Conservation (phyloP, 1,140 invertebrate genomes). For the Papilio dardanus region DNA sequence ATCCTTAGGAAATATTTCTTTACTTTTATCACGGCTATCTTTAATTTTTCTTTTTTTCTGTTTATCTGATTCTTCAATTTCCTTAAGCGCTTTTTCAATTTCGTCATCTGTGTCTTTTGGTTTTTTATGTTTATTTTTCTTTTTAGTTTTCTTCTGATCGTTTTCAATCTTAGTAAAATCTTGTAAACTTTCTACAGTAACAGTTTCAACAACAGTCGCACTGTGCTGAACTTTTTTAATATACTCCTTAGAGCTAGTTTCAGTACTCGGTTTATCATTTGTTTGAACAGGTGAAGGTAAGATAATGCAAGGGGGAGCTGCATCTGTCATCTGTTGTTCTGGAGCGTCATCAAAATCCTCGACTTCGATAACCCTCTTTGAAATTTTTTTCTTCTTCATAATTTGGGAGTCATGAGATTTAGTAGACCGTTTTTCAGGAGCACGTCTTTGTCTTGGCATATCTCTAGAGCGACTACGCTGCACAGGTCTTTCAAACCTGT, state of each 20-base stretch:
- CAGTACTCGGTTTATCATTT: constrained; percentile 38
- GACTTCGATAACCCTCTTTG: constrained; percentile 73
- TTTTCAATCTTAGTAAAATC: constrained; percentile 37
- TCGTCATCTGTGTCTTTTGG: constrained; percentile 77
- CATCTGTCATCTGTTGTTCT: constrained; percentile 45
- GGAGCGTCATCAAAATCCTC: constrained; percentile 69
- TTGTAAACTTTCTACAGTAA: constrained; percentile 43
- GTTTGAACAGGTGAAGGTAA: constrained; percentile 25
- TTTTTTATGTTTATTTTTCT: constrained; percentile 78
- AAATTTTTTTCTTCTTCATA: constrained; percentile 70
- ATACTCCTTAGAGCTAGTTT: constrained; percentile 46
- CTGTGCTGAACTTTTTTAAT: constrained; percentile 57
- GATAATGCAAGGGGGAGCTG: not conserved
- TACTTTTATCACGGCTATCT: constrained; percentile 50
- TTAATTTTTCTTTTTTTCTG: constrained; percentile 66
- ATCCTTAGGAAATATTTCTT: constrained; percentile 46
- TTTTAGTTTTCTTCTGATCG: constrained; percentile 70
- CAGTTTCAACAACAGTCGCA: constrained; percentile 55
- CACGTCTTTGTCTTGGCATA: constrained; percentile 70
- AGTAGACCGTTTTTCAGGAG: constrained; percentile 66
- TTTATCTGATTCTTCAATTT: constrained; percentile 77
- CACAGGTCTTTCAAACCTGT: constrained; percentile 57
- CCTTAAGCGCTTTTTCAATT: constrained; percentile 81
- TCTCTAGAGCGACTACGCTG: constrained; percentile 75
- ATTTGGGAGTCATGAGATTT: constrained; percentile 62